A percentile compares a stretch with the other conserved stretches of the same genome.
Evolutionary conservation across 2,888 invertebrate species (phyloP).

Genomic region (Pinctada fucata): DNA sequence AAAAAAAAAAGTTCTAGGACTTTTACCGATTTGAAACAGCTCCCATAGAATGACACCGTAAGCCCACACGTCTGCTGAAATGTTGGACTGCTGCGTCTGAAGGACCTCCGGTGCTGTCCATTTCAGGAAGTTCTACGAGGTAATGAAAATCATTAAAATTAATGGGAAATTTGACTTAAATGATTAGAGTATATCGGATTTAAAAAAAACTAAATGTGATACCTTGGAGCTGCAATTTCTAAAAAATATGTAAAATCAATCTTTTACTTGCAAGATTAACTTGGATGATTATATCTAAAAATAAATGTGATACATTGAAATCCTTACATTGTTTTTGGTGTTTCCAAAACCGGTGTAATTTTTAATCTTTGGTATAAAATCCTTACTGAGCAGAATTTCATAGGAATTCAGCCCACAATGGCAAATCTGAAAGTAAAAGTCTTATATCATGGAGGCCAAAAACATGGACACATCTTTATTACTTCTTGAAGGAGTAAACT

Average conservation of each 20-base stretch:
- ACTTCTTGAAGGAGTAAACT: no score
- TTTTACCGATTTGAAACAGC: neutral
- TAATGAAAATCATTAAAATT: no score
- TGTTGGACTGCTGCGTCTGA: neutral
- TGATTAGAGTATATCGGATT: no score
- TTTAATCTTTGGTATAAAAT: neutral
- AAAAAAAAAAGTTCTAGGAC: neutral
- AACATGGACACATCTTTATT: no score
- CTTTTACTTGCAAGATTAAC: no score
- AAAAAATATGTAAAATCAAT: no score
- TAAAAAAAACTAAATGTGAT: no score
- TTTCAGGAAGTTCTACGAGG: neutral
- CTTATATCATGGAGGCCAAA: no score
- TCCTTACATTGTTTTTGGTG: neutral
- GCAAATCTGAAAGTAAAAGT: neutral
- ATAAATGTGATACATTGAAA: no score
- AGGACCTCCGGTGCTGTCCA: neutral
- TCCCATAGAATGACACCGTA: neutral
- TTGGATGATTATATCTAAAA: no score
- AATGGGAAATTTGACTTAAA: no score
- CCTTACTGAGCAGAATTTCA: neutral
- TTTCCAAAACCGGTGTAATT: neutral
- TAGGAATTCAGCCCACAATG: neutral
- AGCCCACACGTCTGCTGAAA: neutral
- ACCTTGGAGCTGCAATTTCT: no score